A percentile compares a stretch with the other conserved stretches of the same genome.
phyloP scores from a whole-genome alignment of 92 coral and sea anemone species.

The Muricea muricata region DNA sequence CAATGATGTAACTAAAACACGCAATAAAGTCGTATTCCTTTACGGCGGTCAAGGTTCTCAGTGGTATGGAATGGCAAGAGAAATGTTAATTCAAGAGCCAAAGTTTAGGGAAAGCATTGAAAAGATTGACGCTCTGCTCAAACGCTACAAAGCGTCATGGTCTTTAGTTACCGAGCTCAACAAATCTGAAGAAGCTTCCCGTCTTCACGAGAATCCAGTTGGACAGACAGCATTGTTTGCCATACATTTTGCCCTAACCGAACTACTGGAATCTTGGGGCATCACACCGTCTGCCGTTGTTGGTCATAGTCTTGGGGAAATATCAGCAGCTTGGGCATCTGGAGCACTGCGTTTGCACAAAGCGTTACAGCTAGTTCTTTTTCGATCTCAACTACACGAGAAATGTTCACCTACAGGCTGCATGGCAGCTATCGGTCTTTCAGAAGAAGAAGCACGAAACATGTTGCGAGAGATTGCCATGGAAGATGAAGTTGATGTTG shows the following conservation, averaged over 20 bases:
- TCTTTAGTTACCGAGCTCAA: slow-evolving; percentile 53
- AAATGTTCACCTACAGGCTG: slow-evolving; percentile 57
- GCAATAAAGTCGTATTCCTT: slow-evolving; percentile 61
- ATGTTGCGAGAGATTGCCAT: slow-evolving; percentile 45
- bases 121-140: slow-evolving; percentile 45
- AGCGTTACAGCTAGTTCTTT: slow-evolving; percentile 50
- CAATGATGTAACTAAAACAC: neutral
- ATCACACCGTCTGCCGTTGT: slow-evolving; percentile 70
- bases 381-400: slow-evolving; percentile 67
- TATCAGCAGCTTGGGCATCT: slow-evolving; percentile 68
- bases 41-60: slow-evolving; percentile 78
- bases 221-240: slow-evolving; percentile 77
- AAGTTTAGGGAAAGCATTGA: slow-evolving; percentile 49
- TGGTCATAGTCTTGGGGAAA: slow-evolving; percentile 80
- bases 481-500: slow-evolving; percentile 42
- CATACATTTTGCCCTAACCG: slow-evolving; percentile 64
- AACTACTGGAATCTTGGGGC: slow-evolving; percentile 67
- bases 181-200: slow-evolving; percentile 56
- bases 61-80: slow-evolving; percentile 78
- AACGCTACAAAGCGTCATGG: slow-evolving; percentile 53
- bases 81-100: slow-evolving; percentile 60
- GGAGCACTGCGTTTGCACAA: slow-evolving; percentile 58
- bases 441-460: slow-evolving; percentile 40
- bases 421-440: slow-evolving; percentile 74
- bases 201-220: slow-evolving; percentile 38